Base-by-base conservation (phyloP, 2,113 vertebrate genomes). In the Rhipidura dahli region DNA sequence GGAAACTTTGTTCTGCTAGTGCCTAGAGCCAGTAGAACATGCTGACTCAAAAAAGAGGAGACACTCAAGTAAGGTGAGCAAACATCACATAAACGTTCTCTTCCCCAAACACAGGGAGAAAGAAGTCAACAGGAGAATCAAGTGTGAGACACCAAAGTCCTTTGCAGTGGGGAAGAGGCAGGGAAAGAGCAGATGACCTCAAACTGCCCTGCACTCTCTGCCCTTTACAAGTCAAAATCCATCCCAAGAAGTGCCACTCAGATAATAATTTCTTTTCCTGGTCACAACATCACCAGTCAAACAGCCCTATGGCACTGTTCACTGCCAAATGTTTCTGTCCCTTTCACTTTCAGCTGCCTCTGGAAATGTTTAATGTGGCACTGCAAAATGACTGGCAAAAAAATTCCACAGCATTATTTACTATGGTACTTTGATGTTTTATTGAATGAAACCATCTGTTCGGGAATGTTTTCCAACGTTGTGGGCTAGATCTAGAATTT, bases 371-470 rank as follows among this genome's bases (percentile, higher is more conserved):
- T 95, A 87, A 79, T 72, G 57, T 61, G 61, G 37, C 65, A 69
- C 69, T 28, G n/a, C 73, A 82, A 91, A 87, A 92, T 94, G 84
- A 87, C 87, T 94, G 84, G 69, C 85, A 90, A 94, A 97, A 89
- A 92, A 83, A 89, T 66, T 75, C 82, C 77, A 45, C 77, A 69
- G 66, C 57, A 79, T 94, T 95, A 95, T 97, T 95, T 97, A 94
- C 91, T 91, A 59, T 12, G 44, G 76, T 87, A 84, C 91, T 95
- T 95, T 72, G 77, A 91, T 91, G 81, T 94, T 97, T 96, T 91
- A 96, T 94, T 95, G 93, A 96, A 95, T 60, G 45, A 85, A 96
- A 94, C 89, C 89, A 94, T 96, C 89, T 94, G 91, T 63, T 95
- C 4, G 1, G 84, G 73, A 97, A 89, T 47, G 53, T 91, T 94